A percentile compares a stretch with the other conserved stretches of the same genome.
phyloP scores from a whole-genome alignment of 2,888 invertebrate species.

The Amphipoea oculea region DNA sequence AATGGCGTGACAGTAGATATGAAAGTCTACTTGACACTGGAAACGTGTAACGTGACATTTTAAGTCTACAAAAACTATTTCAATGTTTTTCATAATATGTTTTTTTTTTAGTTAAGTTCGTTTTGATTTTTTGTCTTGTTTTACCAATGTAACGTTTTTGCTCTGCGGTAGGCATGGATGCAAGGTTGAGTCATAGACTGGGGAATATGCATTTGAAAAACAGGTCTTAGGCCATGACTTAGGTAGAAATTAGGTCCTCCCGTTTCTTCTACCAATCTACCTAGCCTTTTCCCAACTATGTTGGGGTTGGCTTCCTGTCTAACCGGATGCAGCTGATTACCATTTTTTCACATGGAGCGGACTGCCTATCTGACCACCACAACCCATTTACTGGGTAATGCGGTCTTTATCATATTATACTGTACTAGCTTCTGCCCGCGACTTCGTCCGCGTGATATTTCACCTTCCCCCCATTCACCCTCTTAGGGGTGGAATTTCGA shows the following conservation, averaged over 20 bases:
- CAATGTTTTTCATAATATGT: constrained; percentile 40
- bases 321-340: background rate
- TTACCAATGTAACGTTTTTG: constrained; percentile 24
- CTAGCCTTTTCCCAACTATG: no score
- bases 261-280: no score
- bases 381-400: background rate
- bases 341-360: background rate
- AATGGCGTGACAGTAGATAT: background rate
- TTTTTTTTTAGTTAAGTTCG: constrained; percentile 10
- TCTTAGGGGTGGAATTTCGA: no score
- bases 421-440: no score
- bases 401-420: no score
- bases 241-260: background rate
- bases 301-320: background rate
- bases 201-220: background rate
- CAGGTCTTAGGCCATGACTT: accelerated
- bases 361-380: background rate
- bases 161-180: constrained; percentile 52
- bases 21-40: background rate
- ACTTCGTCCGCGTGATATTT: no score
- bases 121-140: constrained; percentile 30
- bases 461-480: no score
- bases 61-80: background rate
- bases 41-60: background rate
- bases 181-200: constrained; percentile 22